Evolutionary conservation across 2,113 vertebrate genomes (phyloP), one percentile per base, ranked within the genome.

Genomic region (Petrocephalus zakoni): DNA sequence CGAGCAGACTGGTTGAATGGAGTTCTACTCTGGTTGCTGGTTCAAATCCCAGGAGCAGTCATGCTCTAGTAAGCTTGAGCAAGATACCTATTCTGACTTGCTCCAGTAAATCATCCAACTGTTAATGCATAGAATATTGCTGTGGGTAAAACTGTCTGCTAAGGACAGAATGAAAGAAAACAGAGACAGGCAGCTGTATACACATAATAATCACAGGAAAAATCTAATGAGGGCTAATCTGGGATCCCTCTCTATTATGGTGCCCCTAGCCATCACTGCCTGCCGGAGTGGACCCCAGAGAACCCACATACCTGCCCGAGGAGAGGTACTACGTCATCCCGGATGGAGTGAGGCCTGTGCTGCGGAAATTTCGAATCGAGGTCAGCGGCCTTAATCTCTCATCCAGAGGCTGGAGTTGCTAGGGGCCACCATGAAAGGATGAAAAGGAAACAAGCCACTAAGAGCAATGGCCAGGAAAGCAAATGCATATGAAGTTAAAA

Each of bases 361-460:
- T 99, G 90, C 97, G 94, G 91, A 96, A 97, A 55, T 99, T 99
- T 91, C 95, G 95, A 90, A 96, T 99, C 7, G 98, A 99, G 97
- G 97, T 10, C 21, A 10, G 88, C 5, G 46, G 0, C 37, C 46
- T 83, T 49, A 78, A 47, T 46, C 81, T 22, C 81, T 83, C 42
- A 46, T 21, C 42, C 37, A 47, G 19, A 83, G 37, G 81, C 81
- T 49, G 81, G 37, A 7, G 21, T 13, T 9, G 6, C 46, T 49
- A 13, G 0, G 7, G 81, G 42, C 34, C 15, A 42, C 72, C 2
- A 34, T 29, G 17, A 34, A 42, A 34, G 72, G 13, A 78, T 78
- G 72, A 42, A 34, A 78, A 78, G 72, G 72, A 42, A 68, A 42
- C 34, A 42, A 42, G 34, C 72, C 72, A 78, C 34, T 37, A 42